phyloP scores from a whole-genome alignment of 2,888 invertebrate genomes.

The Sphaerophoria rueppellii region DNA sequence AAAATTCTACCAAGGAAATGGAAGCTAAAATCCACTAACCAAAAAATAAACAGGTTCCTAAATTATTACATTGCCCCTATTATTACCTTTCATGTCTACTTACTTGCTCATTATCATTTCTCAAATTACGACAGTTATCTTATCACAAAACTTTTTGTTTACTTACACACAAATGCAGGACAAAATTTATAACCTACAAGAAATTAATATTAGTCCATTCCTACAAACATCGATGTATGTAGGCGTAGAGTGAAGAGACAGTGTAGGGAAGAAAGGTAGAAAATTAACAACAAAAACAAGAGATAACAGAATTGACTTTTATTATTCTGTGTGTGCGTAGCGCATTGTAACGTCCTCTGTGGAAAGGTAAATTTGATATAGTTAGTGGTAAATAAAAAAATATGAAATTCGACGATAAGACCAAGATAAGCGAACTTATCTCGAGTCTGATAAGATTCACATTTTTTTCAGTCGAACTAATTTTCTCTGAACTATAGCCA shows the following conservation, averaged over 20 bases:
- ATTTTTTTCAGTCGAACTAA: constrained; percentile 10
- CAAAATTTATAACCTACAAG: constrained; percentile 14
- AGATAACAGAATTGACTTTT: constrained; percentile 64
- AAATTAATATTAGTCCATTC: constrained; percentile 4
- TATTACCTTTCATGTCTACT: not conserved
- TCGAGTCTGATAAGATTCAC: constrained; percentile 24
- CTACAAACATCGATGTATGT: not conserved
- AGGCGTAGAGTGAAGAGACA: no score
- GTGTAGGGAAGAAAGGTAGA: not conserved
- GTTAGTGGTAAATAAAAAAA: constrained; percentile 49
- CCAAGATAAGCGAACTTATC: constrained; percentile 60
- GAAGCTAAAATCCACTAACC: no score
- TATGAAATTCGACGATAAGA: constrained; percentile 53
- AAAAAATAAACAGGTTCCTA: constrained; percentile 45
- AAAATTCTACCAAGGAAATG: no score
- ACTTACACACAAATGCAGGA: constrained; percentile 33
- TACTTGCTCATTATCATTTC: constrained; percentile 9
- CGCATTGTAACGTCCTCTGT: not conserved
- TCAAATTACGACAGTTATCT: constrained; percentile 49
- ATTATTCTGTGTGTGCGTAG: constrained; percentile 22
- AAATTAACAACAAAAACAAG: not conserved
- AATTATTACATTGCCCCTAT: not conserved
- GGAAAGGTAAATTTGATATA: constrained; percentile 16
- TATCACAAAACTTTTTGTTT: constrained; percentile 54
- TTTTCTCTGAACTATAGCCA: constrained; percentile 8